Percentiles rank a stretch among this genome's conserved stretches.
Evolutionary conservation across 30 jellyfish, hydroid and myxozoan species (phyloP).

Genomic region (Hydractinia symbiolongicarpus): DNA sequence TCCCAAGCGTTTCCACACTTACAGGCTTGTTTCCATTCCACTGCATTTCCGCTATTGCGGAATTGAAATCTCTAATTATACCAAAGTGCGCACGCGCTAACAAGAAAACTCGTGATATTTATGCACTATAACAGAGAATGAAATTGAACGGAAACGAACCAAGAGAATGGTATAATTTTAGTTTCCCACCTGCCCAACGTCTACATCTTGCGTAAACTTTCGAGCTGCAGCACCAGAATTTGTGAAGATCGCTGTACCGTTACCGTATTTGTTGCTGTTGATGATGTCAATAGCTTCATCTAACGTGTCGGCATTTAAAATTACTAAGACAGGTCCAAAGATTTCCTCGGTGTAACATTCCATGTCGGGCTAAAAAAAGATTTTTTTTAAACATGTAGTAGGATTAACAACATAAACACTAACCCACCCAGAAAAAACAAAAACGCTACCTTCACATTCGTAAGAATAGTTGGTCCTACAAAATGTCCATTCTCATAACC

Average conservation of each 20-base stretch:
- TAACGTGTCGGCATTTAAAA: conserved; percentile 65
- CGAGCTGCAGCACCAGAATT: conserved; percentile 94
- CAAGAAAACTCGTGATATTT: too few relatives aligned
- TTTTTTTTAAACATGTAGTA: neutral
- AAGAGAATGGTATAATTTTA: too few relatives aligned
- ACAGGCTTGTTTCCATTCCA: too few relatives aligned
- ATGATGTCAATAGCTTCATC: conserved; percentile 86
- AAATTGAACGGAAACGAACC: too few relatives aligned
- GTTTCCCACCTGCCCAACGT: conserved; percentile 70
- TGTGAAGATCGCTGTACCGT: conserved; percentile 91
- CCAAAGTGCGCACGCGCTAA: too few relatives aligned
- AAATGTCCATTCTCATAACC: conserved; percentile 84
- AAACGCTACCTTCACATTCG: conserved; percentile 63
- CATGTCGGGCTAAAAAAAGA: conserved; percentile 62
- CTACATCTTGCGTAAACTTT: conserved; percentile 62
- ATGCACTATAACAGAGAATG: too few relatives aligned
- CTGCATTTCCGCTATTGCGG: too few relatives aligned
- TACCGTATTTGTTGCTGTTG: conserved; percentile 71
- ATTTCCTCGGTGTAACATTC: conserved; percentile 90
- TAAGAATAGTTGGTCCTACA: conserved; percentile 91
- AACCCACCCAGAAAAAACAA: neutral
- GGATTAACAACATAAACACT: neutral
- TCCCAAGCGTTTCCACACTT: too few relatives aligned
- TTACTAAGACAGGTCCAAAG: conserved; percentile 88
- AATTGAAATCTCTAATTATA: too few relatives aligned